Evolutionary conservation across 2,888 invertebrate genomes (phyloP).

Genomic region (Drosophila birchii): DNA sequence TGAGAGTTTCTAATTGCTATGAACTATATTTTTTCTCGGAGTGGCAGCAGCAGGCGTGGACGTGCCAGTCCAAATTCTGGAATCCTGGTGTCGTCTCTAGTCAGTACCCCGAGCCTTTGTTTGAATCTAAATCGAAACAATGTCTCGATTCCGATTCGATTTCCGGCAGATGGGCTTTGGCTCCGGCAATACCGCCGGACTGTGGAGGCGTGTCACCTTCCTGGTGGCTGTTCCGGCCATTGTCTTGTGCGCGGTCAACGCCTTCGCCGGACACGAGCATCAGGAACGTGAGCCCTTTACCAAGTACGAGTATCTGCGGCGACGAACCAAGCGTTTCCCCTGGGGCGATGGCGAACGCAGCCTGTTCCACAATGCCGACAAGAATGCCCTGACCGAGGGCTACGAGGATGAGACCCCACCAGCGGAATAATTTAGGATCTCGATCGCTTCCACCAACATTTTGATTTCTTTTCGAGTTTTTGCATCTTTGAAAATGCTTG

Average conservation of each 20-base stretch:
- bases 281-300: conserved; percentile 88
- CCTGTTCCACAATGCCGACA: conserved; percentile 93
- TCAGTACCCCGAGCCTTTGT: not conserved
- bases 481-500: not conserved
- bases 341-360: conserved; percentile 95
- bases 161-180: conserved; percentile 26
- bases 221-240: conserved; percentile 92
- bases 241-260: conserved; percentile 89
- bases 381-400: conserved; percentile 91
- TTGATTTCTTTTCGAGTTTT: not conserved
- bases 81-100: not conserved
- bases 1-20: conserved; percentile 70
- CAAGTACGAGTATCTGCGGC: conserved; percentile 90
- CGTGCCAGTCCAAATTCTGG: not conserved
- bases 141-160: conserved; percentile 23
- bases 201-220: conserved; percentile 90
- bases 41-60: conserved; percentile 14
- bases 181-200: conserved; percentile 11
- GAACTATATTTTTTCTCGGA: conserved; percentile 11
- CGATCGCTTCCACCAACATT: not conserved
- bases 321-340: conserved; percentile 93
- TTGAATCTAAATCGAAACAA: conserved; percentile 1
- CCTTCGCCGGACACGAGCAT: conserved; percentile 85
- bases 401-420: conserved; percentile 86
- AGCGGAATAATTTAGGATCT: not conserved